Conservation (phyloP, 30 jellyfish, hydroid and myxozoan genomes). For the Phacellophora camtschatica region DNA sequence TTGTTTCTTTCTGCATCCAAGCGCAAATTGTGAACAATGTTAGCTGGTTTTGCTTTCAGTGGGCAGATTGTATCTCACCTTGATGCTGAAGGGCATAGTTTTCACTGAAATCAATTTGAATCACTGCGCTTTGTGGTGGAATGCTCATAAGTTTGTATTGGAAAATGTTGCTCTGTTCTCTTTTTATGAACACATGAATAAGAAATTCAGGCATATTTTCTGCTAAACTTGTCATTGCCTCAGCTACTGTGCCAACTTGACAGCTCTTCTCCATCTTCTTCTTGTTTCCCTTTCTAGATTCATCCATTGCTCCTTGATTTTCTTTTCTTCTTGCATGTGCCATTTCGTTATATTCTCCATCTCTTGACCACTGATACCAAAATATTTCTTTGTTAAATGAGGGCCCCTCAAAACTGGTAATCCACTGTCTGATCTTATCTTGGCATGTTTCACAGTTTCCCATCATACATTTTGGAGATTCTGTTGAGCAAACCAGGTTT, state of each 20-base stretch:
- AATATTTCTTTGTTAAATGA: conserved; percentile 23
- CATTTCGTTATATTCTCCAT: background rate
- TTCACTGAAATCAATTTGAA: conserved; percentile 62
- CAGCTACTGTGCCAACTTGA: conserved; percentile 58
- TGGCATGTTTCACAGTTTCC: conserved; percentile 37
- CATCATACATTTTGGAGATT: conserved; percentile 34
- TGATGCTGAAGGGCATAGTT: conserved; percentile 48
- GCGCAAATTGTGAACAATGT: conserved; percentile 23
- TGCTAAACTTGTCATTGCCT: background rate
- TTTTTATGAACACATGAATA: conserved; percentile 25
- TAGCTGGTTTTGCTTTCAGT: conserved; percentile 58
- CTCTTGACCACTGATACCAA: conserved; percentile 40
- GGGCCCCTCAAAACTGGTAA: conserved; percentile 45
- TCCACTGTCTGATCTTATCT: conserved; percentile 17
- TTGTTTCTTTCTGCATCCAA: background rate
- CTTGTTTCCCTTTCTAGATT: background rate
- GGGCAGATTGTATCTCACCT: conserved; percentile 62
- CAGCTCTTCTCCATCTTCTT: conserved; percentile 20
- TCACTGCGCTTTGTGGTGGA: conserved; percentile 45
- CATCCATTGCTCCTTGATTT: background rate
- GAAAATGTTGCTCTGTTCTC: conserved; percentile 40
- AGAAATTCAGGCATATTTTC: conserved; percentile 60
- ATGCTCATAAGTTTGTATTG: conserved; percentile 31
- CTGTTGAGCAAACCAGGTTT: conserved; percentile 58
- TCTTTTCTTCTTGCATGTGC: conserved; percentile 3